These are phyloP conservation scores for Monodelphis domestica DNA, from an alignment of 2,797 vertebrate genomes.

Conservation along the genomic window DNA sequence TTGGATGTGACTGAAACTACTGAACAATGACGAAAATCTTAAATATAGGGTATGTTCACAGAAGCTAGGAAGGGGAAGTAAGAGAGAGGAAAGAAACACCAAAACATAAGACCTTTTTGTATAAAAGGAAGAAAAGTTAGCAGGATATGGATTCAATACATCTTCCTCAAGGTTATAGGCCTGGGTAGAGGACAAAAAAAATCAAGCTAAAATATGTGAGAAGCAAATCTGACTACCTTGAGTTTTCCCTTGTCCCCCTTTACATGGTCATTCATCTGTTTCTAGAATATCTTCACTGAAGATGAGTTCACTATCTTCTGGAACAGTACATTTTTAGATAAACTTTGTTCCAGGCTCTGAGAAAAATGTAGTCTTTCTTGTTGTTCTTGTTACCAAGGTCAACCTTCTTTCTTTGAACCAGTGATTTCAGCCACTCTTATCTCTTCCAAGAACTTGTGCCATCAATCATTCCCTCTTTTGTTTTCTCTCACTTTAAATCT, in stretches of 20 bases:
- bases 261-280: background rate
- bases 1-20: too few relatives aligned
- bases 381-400: background rate
- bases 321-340: background rate
- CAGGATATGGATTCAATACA: background rate
- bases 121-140: background rate
- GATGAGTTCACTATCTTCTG: background rate
- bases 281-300: background rate
- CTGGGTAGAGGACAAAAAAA: background rate
- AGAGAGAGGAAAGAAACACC: background rate
- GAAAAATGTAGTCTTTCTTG: background rate
- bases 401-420: background rate
- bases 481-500: background rate
- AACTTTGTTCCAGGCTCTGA: background rate
- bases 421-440: background rate
- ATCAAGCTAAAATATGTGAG: background rate
- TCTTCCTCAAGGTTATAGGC: background rate
- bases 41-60: background rate
- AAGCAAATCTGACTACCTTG: background rate
- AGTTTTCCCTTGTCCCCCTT: background rate
- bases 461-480: background rate
- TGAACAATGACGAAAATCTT: too few relatives aligned
- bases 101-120: background rate
- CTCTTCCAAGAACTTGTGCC: background rate
- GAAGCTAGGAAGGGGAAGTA: background rate